Evolutionary conservation across 1,140 invertebrate genomes (phyloP).

Genomic region (Zaprionus camerounensis): DNA sequence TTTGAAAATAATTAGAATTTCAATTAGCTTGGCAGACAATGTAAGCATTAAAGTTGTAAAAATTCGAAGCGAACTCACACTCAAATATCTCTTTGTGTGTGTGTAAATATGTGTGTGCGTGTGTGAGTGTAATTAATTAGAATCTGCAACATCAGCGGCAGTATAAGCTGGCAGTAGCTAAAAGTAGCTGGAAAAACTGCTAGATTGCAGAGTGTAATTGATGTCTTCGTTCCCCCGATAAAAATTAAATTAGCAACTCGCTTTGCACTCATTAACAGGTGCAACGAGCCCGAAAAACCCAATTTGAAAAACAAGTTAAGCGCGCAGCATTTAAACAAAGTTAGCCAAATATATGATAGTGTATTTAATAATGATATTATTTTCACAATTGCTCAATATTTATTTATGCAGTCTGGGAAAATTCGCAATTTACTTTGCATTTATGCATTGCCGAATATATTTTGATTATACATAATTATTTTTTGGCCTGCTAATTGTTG

Average conservation of each 20-base stretch:
- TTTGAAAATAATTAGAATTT: constrained; percentile 49
- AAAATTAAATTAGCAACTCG: constrained; percentile 52
- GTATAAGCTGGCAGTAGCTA: constrained; percentile 22
- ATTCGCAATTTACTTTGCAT: constrained; percentile 19
- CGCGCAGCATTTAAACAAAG: background rate
- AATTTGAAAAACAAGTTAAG: constrained; percentile 11
- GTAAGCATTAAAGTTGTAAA: constrained; percentile 37
- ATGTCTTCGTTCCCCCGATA: constrained; percentile 31
- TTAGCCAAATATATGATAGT: background rate
- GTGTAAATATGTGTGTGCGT: constrained; percentile 1
- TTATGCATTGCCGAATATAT: constrained; percentile 21
- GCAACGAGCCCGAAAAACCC: constrained; percentile 5
- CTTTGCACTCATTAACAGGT: constrained; percentile 22
- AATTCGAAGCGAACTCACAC: constrained; percentile 19
- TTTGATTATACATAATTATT: constrained; percentile 52
- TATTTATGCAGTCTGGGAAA: constrained; percentile 1
- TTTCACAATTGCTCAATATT: constrained; percentile 2
- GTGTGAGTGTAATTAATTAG: constrained; percentile 60
- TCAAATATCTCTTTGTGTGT: background rate
- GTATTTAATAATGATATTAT: constrained; percentile 15
- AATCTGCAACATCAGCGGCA: constrained; percentile 53
- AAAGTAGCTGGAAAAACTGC: constrained; percentile 23
- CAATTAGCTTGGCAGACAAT: constrained; percentile 45
- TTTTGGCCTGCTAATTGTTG: constrained; percentile 61
- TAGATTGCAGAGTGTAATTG: constrained; percentile 39